These are phyloP conservation scores for Eueremaeus valkanovi DNA, from an alignment of 2,888 invertebrate species.

Conservation along the genomic window DNA sequence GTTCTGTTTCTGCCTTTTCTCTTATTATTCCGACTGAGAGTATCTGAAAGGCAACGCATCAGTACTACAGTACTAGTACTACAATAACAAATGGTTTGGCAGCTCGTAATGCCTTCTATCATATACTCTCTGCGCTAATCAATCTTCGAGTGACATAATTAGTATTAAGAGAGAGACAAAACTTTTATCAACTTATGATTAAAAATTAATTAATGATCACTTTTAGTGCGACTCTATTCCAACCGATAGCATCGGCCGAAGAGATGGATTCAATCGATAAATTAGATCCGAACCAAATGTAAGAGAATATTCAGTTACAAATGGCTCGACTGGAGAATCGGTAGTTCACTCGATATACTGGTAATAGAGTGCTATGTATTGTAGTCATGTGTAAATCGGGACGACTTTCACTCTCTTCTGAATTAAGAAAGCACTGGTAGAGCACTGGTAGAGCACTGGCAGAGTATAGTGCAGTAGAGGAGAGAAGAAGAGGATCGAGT, in stretches of 20 bases:
- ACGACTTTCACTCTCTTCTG: slow-evolving; percentile 6
- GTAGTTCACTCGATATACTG: not conserved
- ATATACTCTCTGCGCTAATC: slow-evolving; percentile 24
- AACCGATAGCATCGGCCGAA: not conserved
- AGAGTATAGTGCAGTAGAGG: too few species aligned
- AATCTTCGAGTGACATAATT: slow-evolving; percentile 35
- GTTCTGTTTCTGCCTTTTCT: slow-evolving; percentile 32
- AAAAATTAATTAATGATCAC: not conserved
- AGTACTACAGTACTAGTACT: slow-evolving; percentile 8
- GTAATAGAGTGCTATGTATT: not conserved
- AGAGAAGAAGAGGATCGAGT: too few species aligned
- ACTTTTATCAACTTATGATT: slow-evolving; percentile 22
- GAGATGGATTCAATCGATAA: too few species aligned
- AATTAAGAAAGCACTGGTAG: not conserved
- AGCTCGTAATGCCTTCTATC: slow-evolving; percentile 35
- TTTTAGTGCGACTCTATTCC: not conserved
- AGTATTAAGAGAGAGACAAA: slow-evolving; percentile 33
- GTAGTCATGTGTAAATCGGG: not conserved
- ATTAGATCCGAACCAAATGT: not conserved
- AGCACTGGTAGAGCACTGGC: too few species aligned
- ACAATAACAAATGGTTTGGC: slow-evolving; percentile 37
- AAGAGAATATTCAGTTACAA: not conserved
- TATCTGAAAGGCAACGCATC: slow-evolving; percentile 29
- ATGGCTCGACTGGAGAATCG: not conserved
- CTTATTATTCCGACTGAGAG: slow-evolving; percentile 17